Conservation (phyloP, 1,140 invertebrate genomes). For the Liolophura sinensis region DNA sequence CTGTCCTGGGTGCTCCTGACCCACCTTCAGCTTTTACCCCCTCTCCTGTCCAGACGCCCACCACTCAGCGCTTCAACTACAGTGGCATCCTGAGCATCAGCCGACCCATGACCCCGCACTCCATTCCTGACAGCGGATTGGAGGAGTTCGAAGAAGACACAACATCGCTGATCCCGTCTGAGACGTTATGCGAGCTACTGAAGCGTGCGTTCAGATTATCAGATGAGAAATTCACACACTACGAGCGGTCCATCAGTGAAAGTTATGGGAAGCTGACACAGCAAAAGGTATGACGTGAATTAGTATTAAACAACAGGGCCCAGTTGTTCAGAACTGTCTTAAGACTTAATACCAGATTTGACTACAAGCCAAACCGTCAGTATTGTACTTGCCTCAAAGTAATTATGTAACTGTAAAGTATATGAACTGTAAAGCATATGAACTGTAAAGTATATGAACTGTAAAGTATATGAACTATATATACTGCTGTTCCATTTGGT, state of each 20-base stretch:
- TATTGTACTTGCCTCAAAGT: too few relatives aligned
- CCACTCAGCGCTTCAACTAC: slow-evolving; percentile 10
- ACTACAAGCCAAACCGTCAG: too few relatives aligned
- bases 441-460: too few relatives aligned
- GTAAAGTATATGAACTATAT: too few relatives aligned
- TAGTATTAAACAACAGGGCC: too few relatives aligned
- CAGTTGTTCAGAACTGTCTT: too few relatives aligned
- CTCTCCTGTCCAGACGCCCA: slow-evolving; percentile 16
- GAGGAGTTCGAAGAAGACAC: slow-evolving; percentile 30
- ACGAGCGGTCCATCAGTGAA: slow-evolving; percentile 29
- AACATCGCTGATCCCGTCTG: slow-evolving; percentile 34
- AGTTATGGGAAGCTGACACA: slow-evolving; percentile 31
- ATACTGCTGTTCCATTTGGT: too few relatives aligned
- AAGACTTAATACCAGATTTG: too few relatives aligned
- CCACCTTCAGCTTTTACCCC: slow-evolving; percentile 34
- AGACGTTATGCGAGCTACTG: slow-evolving; percentile 37
- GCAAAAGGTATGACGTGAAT: slow-evolving; percentile 21
- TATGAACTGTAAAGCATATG: too few relatives aligned
- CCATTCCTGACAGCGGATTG: slow-evolving; percentile 31
- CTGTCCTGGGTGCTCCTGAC: slow-evolving; percentile 39
- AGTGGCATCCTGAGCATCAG: background rate
- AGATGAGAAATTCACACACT: slow-evolving; percentile 25
- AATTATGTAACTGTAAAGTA: too few relatives aligned
- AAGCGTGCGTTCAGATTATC: slow-evolving; percentile 28
- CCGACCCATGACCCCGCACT: slow-evolving; percentile 18